Evolutionary conservation across 1,140 invertebrate species (phyloP).

Genomic region (Vanessa tameamea): DNA sequence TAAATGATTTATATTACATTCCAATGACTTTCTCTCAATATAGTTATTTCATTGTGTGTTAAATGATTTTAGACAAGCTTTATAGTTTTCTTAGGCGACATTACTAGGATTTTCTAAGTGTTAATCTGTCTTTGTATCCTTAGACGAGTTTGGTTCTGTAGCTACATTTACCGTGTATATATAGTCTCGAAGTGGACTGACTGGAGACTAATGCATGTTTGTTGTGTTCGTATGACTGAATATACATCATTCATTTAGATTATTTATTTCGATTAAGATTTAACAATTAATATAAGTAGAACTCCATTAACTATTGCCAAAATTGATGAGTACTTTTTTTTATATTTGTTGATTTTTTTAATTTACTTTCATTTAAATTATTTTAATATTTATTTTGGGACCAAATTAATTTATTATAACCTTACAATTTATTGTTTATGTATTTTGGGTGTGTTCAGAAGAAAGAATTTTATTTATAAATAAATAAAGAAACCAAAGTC

Average conservation of each 20-base stretch:
- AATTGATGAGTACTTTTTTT: conserved; percentile 75
- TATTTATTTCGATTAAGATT: conserved; percentile 76
- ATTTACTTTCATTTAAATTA: conserved; percentile 73
- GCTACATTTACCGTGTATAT: conserved; percentile 64
- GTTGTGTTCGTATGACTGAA: conserved; percentile 62
- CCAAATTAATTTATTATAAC: conserved; percentile 80
- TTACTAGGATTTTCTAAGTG: conserved; percentile 63
- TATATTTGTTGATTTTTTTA: conserved; percentile 73
- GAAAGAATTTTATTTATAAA: conserved; percentile 77
- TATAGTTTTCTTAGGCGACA: conserved; percentile 57
- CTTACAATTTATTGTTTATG: conserved; percentile 71
- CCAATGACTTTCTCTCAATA: conserved; percentile 65
- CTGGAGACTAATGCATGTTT: conserved; percentile 55
- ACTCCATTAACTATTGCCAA: conserved; percentile 77
- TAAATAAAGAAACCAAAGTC: conserved; percentile 80
- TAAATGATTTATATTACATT: conserved; percentile 70
- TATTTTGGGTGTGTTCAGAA: conserved; percentile 74
- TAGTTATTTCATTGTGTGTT: conserved; percentile 63
- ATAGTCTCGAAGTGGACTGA: conserved; percentile 59
- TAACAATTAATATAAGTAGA: conserved; percentile 70
- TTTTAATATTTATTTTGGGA: conserved; percentile 79
- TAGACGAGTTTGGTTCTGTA: conserved; percentile 63
- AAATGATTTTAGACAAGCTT: conserved; percentile 57
- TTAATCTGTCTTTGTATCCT: conserved; percentile 62
- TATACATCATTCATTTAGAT: conserved; percentile 63